Evolutionary conservation across 2,888 invertebrate species (phyloP).

Genomic region (Harmothoe impar): DNA sequence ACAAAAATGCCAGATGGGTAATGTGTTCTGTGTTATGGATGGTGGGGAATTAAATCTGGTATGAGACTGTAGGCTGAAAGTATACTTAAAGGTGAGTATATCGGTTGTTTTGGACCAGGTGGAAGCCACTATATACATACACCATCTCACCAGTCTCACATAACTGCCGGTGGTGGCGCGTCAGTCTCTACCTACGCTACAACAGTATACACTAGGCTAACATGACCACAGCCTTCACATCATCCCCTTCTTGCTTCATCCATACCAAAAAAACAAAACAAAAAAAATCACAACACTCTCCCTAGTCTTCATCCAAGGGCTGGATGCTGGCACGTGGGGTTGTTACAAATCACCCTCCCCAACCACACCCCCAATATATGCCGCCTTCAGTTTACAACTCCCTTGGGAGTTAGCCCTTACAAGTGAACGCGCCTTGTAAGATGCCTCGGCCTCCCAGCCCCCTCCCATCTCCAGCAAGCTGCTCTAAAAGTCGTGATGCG

Average conservation of each 20-base stretch:
- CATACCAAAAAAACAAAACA: too few relatives aligned
- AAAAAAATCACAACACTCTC: too few relatives aligned
- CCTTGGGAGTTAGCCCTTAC: conserved; percentile 3
- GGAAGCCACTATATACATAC: not conserved
- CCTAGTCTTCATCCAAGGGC: not conserved
- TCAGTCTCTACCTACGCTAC: not conserved
- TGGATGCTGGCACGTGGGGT: not conserved
- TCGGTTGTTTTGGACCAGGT: too few relatives aligned
- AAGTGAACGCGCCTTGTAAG: not conserved
- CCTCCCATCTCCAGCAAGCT: not conserved
- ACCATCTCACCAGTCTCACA: not conserved
- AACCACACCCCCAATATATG: not conserved
- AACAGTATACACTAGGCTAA: too few relatives aligned
- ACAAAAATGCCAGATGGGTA: too few relatives aligned
- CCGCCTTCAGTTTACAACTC: conserved; percentile 22
- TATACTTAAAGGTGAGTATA: too few relatives aligned
- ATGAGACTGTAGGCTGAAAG: too few relatives aligned
- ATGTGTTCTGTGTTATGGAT: too few relatives aligned
- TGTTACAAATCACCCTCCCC: conserved; percentile 4
- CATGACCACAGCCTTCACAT: not conserved
- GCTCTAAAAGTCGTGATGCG: not conserved
- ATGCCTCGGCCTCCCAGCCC: not conserved
- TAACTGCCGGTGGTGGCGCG: conserved; percentile 38
- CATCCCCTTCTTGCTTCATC: not conserved
- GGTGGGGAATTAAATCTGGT: too few relatives aligned